phyloP scores from a whole-genome alignment of 2,888 invertebrate genomes.

The Oasisia sp. region DNA sequence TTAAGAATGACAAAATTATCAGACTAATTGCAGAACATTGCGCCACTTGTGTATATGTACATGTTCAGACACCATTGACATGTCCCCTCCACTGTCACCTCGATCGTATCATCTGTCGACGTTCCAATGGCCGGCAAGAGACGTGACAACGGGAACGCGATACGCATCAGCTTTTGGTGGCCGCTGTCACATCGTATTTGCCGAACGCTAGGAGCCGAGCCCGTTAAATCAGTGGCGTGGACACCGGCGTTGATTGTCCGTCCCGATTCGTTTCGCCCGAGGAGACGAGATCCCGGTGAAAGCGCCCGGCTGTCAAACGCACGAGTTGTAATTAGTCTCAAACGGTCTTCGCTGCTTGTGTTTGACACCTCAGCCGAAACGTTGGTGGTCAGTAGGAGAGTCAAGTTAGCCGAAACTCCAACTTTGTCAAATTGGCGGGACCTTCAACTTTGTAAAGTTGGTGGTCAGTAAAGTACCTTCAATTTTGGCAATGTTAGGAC shows the following conservation, averaged over 20 bases:
- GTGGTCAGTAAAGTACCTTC: too few species aligned
- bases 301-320: neutral
- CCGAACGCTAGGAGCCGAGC: neutral
- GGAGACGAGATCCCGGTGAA: neutral
- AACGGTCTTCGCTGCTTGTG: neutral
- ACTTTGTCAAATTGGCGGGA: too few species aligned
- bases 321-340: neutral
- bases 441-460: too few species aligned
- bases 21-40: too few species aligned
- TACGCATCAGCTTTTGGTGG: neutral
- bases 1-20: too few species aligned
- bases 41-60: neutral
- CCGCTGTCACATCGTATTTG: constrained; percentile 9
- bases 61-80: neutral
- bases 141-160: neutral
- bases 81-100: neutral
- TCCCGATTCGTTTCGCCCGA: neutral
- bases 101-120: neutral
- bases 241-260: neutral
- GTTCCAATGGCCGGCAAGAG: neutral
- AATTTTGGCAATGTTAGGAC: too few species aligned
- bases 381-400: too few species aligned
- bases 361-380: neutral
- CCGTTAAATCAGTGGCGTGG: neutral
- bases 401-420: too few species aligned